A percentile compares a stretch with the other conserved stretches of the same genome.
Evolutionary conservation across 2,113 vertebrate species (phyloP).

Genomic region (Turdus rufiventris): DNA sequence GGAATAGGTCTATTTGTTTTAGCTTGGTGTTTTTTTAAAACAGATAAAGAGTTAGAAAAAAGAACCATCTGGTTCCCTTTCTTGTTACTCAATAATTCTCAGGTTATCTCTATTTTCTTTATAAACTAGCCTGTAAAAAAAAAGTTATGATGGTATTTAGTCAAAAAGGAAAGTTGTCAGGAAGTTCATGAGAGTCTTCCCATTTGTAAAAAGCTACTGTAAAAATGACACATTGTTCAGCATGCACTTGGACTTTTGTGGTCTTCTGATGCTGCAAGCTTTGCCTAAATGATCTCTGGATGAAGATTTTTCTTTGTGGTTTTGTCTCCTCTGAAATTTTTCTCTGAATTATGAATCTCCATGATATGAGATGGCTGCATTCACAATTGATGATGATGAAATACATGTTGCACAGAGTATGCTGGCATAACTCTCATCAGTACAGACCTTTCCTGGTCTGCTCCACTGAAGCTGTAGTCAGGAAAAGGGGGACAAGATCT

Average conservation of each 20-base stretch:
- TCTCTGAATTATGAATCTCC: not conserved
- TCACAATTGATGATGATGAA: not conserved
- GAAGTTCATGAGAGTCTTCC: not conserved
- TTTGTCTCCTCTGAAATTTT: not conserved
- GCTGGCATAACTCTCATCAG: not conserved
- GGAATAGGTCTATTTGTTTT: not conserved
- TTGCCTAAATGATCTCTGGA: not conserved
- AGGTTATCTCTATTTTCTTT: not conserved
- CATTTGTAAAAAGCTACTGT: not conserved
- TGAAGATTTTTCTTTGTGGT: not conserved
- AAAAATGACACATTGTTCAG: not conserved
- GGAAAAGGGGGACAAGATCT: not conserved
- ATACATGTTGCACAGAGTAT: not conserved
- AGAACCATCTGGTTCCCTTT: not conserved
- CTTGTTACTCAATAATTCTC: not conserved
- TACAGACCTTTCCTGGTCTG: not conserved
- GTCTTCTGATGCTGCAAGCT: not conserved
- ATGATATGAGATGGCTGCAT: not conserved
- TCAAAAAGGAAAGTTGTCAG: not conserved
- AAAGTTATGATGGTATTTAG: not conserved
- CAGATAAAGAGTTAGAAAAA: not conserved
- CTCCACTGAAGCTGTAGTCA: not conserved
- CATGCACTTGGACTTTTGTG: fast-evolving
- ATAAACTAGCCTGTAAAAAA: not conserved
- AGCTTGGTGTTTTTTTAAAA: not conserved